Evolutionary conservation across 1,140 invertebrate genomes (phyloP).

Genomic region (Zophobas atratus): DNA sequence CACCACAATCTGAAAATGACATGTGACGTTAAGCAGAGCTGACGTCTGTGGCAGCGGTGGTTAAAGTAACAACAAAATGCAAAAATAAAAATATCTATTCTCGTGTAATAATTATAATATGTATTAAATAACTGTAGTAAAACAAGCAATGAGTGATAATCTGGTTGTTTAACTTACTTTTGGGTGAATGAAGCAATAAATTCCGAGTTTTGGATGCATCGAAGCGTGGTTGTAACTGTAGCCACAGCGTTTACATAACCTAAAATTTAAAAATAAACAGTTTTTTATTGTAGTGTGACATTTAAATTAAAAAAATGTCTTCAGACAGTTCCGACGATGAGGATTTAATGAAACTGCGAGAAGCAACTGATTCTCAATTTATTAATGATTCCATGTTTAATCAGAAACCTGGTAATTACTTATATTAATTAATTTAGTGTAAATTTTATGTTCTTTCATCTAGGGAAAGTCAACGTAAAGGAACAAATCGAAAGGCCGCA

Average conservation of each 20-base stretch:
- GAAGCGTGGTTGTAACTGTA: too few relatives aligned
- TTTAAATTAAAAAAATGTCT: constrained; percentile 47
- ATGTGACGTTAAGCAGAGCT: constrained; percentile 10
- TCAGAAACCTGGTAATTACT: neutral
- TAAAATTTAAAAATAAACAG: too few relatives aligned
- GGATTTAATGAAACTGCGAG: constrained; percentile 56
- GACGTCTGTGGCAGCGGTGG: neutral
- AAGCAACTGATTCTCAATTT: constrained; percentile 55
- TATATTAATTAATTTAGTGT: too few relatives aligned
- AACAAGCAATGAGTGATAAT: neutral
- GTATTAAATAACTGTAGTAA: too few relatives aligned
- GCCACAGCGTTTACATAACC: too few relatives aligned
- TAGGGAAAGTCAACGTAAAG: constrained; percentile 8
- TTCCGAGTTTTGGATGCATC: neutral
- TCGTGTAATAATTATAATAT: too few relatives aligned
- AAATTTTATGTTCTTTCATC: neutral
- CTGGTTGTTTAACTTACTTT: neutral
- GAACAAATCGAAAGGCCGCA: constrained; percentile 34
- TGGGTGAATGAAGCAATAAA: neutral
- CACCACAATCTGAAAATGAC: neutral
- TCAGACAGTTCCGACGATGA: constrained; percentile 57
- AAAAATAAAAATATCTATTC: too few relatives aligned
- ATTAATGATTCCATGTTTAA: constrained; percentile 56
- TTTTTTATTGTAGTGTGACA: too few relatives aligned
- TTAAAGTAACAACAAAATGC: neutral